Evolutionary conservation across 2,888 invertebrate genomes (phyloP), one percentile per base, ranked within the genome.

Genomic region (Drosophila mimica): DNA sequence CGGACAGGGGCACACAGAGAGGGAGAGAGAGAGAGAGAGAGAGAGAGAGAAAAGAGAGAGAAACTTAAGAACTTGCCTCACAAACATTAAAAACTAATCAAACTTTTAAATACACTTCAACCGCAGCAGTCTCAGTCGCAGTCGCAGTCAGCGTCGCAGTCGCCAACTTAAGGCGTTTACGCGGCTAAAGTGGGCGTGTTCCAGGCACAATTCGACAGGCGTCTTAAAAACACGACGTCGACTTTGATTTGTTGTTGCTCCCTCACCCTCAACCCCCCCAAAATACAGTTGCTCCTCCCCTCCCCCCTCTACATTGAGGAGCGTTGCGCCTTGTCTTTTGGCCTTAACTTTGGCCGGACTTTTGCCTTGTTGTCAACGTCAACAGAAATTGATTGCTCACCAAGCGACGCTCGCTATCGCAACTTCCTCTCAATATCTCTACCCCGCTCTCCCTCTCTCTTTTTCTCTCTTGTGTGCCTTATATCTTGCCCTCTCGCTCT

Each of bases 41-140:
- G 30, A 11, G 61, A 34, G 46, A 33, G 28, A 38, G 49, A 13
- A 36, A 30, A 11, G 61, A 34, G 46, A 33, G 28, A 38, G 49
- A 46, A 63, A 74, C 71, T 62, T 67, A 59, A 70, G 62, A 85
- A 73, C 73, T 80, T 72, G 75, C 73, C 67, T 67, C 48, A 68
- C 83, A 85, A 90, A 88, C 85, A 90, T 87, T 90, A 87, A 89
- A 87, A 90, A 87, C 87, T 87, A 87, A 87, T 87, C 90, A 90
- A 90, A 87, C 89, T 87, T 87, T 87, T 90, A 90, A 89, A 87
- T 90, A 90, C 87, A 90, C 83, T 90, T 90, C 91, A 90, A 84
- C 89, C 90, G 77, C 87, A 90, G 83, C 70, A 63, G 70, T 56
- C 51, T n/a, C 43, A 0, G 15, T 5, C 40, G 40, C 40, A 11